Conservation (phyloP, 2,797 vertebrate genomes). For the Microhierax caerulescens region DNA sequence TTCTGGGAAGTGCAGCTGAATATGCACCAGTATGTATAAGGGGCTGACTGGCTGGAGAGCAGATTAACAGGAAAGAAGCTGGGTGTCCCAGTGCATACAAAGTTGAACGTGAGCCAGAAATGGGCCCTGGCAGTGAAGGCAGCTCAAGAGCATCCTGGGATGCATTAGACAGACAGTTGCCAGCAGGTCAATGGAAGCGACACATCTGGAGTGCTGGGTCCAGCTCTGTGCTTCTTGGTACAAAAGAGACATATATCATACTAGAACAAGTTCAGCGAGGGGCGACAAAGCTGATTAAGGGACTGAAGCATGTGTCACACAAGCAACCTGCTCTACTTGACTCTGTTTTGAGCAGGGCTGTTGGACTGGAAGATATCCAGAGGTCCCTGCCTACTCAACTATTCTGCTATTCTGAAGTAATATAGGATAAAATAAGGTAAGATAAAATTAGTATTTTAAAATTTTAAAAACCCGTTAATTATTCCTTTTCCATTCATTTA, state of each 20-base stretch:
- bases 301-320: neutral
- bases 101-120: neutral
- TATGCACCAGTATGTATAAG: neutral
- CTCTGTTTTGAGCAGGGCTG: neutral
- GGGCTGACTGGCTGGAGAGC: neutral
- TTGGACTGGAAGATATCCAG: neutral
- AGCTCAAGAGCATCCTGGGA: neutral
- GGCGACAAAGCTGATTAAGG: neutral
- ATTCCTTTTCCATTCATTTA: neutral
- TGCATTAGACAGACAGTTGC: neutral
- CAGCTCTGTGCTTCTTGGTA: neutral
- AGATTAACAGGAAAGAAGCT: neutral
- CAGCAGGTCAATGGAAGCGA: neutral
- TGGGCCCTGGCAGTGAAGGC: neutral
- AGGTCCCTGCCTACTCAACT: neutral
- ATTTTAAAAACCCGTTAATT: neutral
- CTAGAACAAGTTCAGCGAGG: neutral
- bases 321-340: neutral
- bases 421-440: neutral
- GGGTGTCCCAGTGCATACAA: neutral
- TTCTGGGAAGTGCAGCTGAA: neutral
- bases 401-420: neutral
- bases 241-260: neutral
- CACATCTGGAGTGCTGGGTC: neutral
- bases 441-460: neutral